phyloP scores from a whole-genome alignment of 2,797 vertebrate species.

The Lycodopsis pacificus region DNA sequence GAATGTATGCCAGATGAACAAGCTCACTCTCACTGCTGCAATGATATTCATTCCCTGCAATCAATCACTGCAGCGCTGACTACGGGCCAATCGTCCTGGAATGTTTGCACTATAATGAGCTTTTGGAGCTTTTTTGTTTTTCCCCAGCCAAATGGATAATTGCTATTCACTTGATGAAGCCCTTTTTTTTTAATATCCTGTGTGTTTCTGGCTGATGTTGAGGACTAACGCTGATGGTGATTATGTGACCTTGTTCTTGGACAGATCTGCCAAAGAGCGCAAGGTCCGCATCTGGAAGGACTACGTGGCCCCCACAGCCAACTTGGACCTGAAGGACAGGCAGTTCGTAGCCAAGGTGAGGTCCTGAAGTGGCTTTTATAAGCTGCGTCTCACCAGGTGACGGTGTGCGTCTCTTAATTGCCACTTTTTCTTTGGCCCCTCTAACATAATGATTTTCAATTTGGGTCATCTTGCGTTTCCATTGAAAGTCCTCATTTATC shows the following conservation, averaged over 20 bases:
- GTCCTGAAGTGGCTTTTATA: conserved; percentile 25
- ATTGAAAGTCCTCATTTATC: conserved; percentile 13
- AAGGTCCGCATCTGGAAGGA: conserved; percentile 98
- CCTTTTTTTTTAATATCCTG: neutral
- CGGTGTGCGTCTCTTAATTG: neutral
- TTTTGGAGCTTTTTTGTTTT: conserved; percentile 21
- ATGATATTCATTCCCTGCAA: conserved; percentile 12
- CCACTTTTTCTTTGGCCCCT: conserved; percentile 10
- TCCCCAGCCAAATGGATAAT: conserved; percentile 22
- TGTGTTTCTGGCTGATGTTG: conserved; percentile 21
- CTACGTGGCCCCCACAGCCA: conserved; percentile 96
- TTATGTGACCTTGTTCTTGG: conserved; percentile 22
- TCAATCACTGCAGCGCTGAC: conserved; percentile 20
- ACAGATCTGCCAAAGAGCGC: conserved; percentile 94
- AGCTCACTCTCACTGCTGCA: neutral
- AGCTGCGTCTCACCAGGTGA: neutral
- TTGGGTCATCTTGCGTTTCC: conserved; percentile 8
- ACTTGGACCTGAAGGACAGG: conserved; percentile 97
- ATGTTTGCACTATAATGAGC: conserved; percentile 28
- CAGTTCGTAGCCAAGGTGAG: conserved; percentile 98
- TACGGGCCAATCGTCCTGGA: conserved; percentile 12
- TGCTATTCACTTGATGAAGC: conserved; percentile 27
- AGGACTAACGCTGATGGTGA: conserved; percentile 4
- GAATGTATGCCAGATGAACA: conserved; percentile 10
- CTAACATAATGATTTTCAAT: conserved; percentile 20